phyloP scores from a whole-genome alignment of 2,797 vertebrate species.

The Aulostomus chinensis region DNA sequence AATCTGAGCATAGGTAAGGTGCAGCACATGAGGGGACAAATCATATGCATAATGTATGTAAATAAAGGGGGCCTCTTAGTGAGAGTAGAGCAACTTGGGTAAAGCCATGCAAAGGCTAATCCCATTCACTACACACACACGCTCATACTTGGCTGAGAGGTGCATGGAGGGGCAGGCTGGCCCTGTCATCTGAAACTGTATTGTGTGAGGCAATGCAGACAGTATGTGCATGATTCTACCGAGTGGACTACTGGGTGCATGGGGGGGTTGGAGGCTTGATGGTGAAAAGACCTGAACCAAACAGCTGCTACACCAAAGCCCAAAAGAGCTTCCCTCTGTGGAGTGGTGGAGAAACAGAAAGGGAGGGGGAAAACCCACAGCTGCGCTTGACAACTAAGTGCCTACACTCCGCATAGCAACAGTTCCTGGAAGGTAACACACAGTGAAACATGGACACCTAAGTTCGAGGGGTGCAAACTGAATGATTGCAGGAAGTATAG shows the following conservation, averaged over 20 bases:
- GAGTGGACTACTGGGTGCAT: conserved; percentile 60
- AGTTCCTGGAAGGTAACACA: conserved; percentile 69
- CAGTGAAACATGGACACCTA: conserved; percentile 47
- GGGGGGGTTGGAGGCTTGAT: conserved; percentile 71
- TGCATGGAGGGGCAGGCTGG: conserved; percentile 53
- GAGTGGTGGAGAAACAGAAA: conserved; percentile 58
- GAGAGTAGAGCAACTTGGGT: conserved; percentile 62
- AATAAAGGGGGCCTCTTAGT: conserved; percentile 62
- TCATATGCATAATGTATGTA: conserved; percentile 61
- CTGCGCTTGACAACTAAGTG: conserved; percentile 81
- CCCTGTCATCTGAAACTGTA: conserved; percentile 71
- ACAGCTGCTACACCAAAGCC: conserved; percentile 78
- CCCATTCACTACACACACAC: conserved; percentile 68
- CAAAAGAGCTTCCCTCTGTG: conserved; percentile 75
- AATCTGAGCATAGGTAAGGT: conserved; percentile 38
- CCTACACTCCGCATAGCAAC: conserved; percentile 78
- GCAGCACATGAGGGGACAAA: conserved; percentile 28
- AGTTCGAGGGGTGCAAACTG: conserved; percentile 33
- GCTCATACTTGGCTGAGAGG: conserved; percentile 67
- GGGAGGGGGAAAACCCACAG: conserved; percentile 43
- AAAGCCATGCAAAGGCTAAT: conserved; percentile 76
- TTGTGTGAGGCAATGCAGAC: conserved; percentile 75
- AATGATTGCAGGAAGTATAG: conserved; percentile 31
- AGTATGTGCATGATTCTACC: conserved; percentile 72
- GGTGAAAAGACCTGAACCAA: conserved; percentile 78